Base-by-base conservation (phyloP, 2,888 invertebrate genomes). In the Torymus aiolomorphi region DNA sequence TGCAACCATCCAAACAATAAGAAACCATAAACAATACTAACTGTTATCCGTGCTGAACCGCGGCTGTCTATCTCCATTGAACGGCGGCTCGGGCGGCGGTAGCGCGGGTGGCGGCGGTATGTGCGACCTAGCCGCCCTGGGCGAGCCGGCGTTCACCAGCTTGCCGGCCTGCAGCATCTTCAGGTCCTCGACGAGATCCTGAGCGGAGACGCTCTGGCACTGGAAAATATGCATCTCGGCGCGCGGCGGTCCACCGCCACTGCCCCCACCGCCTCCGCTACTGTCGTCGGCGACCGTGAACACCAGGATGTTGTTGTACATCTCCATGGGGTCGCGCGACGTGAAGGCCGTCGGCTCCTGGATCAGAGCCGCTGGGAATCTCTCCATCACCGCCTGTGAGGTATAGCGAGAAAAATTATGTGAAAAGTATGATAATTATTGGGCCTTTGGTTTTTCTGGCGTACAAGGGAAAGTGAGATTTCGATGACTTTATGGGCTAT, bases 201-300 rank as follows among this genome's bases (percentile, higher is more conserved):
- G 94, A 11, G 96, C 96, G 65, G 95, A 95, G 84, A 95, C 94
- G 86, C 94, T 94, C 91, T 95, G 95, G 89, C 96, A 96, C 93
- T 97, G 97, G 92, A 96, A 96, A 90, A 99, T 99, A 92, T 99
- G 99, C 95, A 99, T 98, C 92, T 99, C 99, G 4, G 97, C 94
- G 65, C 94, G 92, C 80, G 93, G 93, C 51, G 72, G 78, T 12
- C 65, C 59, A 63, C 92, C 92, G 62, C 92, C 92, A 82, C 93
- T 93, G 13, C 92, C 31, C 0, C 31, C 31, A 14, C 61, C 59
- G 63, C 92, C 92, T 61, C 92, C 92, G 82, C 93, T 93, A 13
- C 92, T 91, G 87, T 92, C 95, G 82, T 94, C 96, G 8, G 95
- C 94, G 82, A 99, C 98, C 85, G 98, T 97, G 92, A 99, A 99